A percentile compares a stretch with the other conserved stretches of the same genome.
phyloP scores from a whole-genome alignment of 2,113 vertebrate species.

The Cygnus buccinator region DNA sequence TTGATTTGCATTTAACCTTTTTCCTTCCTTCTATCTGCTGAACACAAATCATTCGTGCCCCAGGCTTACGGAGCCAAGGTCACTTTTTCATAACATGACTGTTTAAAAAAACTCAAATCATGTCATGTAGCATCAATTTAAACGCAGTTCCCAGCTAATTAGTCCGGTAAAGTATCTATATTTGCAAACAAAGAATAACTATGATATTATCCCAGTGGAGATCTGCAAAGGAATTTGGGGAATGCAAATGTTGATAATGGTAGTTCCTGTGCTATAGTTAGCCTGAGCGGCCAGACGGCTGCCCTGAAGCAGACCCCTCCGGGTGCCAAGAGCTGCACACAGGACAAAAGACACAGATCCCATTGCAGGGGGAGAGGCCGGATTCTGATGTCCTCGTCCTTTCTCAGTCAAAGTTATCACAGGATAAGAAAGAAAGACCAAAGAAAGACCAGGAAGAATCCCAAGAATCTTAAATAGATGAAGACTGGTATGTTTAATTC shows the following conservation, averaged over 20 bases:
- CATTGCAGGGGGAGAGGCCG: background rate
- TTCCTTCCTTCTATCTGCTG: background rate
- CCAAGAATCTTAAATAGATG: background rate
- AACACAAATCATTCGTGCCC: conserved; percentile 3
- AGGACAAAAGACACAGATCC: background rate
- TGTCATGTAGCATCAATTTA: conserved; percentile 63
- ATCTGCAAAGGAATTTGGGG: conserved; percentile 50
- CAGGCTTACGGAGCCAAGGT: conserved; percentile 22
- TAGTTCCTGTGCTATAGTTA: conserved; percentile 30
- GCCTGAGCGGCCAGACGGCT: background rate
- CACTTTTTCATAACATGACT: conserved; percentile 45
- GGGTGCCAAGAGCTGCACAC: background rate
- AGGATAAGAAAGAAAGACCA: background rate
- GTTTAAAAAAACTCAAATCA: conserved; percentile 55
- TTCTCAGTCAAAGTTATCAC: background rate
- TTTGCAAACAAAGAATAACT: conserved; percentile 74
- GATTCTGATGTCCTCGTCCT: background rate
- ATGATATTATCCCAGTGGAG: conserved; percentile 48
- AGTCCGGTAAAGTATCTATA: conserved; percentile 47
- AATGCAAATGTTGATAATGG: conserved; percentile 54
- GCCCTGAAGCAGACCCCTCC: background rate
- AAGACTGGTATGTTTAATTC: background rate
- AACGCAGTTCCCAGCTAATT: conserved; percentile 58
- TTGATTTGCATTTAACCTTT: background rate
- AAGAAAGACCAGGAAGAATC: background rate